Conservation (phyloP, 2,113 vertebrate genomes). For the Oxyura jamaicensis region DNA sequence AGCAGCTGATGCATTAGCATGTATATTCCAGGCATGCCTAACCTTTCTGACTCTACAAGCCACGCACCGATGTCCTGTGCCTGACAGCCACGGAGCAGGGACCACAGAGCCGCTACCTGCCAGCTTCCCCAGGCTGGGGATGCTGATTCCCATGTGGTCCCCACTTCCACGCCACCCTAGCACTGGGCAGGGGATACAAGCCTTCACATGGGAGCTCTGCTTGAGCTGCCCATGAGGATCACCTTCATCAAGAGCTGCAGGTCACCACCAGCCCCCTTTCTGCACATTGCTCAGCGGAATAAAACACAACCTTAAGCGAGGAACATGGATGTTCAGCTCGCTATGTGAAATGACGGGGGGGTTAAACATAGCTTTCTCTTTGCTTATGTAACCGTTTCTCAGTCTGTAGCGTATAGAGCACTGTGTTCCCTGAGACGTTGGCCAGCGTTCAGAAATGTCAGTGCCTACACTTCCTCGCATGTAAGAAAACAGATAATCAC, state of each 20-base stretch:
- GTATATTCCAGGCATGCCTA: neutral
- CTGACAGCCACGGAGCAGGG: neutral
- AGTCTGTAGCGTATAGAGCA: neutral
- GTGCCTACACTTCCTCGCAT: slow-evolving; percentile 6
- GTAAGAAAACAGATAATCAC: neutral
- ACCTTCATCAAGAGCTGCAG: neutral
- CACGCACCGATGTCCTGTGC: neutral
- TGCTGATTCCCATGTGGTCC: neutral
- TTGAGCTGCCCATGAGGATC: neutral
- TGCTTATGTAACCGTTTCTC: neutral
- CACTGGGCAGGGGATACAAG: neutral
- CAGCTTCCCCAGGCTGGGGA: neutral
- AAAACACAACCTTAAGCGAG: neutral
- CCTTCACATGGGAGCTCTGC: neutral
- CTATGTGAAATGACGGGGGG: neutral
- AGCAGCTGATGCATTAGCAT: neutral
- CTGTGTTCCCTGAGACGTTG: neutral
- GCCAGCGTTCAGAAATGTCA: neutral
- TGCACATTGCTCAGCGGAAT: neutral
- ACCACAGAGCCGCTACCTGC: neutral
- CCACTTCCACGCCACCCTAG: neutral
- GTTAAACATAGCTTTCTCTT: slow-evolving; percentile 23
- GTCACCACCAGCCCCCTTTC: neutral
- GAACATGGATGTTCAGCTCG: neutral
- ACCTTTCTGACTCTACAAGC: neutral